Base-by-base conservation (phyloP, 1,140 invertebrate genomes). In the Danaus plexippus region DNA sequence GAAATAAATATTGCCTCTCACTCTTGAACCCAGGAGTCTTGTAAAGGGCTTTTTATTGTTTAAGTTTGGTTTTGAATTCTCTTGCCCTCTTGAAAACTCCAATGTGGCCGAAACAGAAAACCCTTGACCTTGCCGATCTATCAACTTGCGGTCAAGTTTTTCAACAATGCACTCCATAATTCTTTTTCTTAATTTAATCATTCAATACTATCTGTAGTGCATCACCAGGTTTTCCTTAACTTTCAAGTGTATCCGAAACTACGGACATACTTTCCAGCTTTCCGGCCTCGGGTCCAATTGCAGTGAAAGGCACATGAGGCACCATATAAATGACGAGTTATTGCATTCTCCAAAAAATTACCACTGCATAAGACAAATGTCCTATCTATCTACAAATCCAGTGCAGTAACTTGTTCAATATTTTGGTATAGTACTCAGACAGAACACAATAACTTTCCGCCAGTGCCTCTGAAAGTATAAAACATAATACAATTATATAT, bases 401-500 rank as follows among this genome's bases (percentile, higher is more conserved):
- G 69, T 77, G 75, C 75, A 81, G 77, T 80, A 77, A 77, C 75
- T 75, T 77, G 67, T 67, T 75, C 64, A 69, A 54, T 61, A 75
- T 74, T 63, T 73, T 74, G 46, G 61, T 74, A 71, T 74, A 82
- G 71, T 86, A 80, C 62, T 83, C 77, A 64, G 57, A 77, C 69
- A 88, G 87, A 88, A 88, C 87, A 88, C 87, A 88, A 88, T 88
- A 88, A 89, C 89, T 88, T 90, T 89, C 88, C 87, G 89, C 90
- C 92, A 92, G 91, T 93, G 92, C 92, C 91, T 93, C 92, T 93
- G 91, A 92, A 92, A 93, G 89, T 82, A 84, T 70, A 87, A 85
- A 79, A 81, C 66, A 77, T 70, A 74, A 63, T 51, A 62, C 47
- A 32, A 32, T 32, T 32, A 32, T 32, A 32, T 32, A 32, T 32